Conservation (phyloP, 2,888 invertebrate genomes). For the Campopleginae sp. region DNA sequence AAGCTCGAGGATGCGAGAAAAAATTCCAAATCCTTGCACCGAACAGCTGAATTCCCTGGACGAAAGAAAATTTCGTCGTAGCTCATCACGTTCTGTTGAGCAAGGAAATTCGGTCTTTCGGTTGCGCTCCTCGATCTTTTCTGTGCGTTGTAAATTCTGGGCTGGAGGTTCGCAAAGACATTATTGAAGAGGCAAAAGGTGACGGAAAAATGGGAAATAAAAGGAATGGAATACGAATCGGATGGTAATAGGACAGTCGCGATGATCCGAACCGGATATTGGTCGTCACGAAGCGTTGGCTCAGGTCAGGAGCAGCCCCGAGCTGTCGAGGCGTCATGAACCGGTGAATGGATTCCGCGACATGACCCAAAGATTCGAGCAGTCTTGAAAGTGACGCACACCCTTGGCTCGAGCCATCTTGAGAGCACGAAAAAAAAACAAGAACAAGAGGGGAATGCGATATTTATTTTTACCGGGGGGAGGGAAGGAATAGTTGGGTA, state of each 20-base stretch:
- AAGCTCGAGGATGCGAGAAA: neutral
- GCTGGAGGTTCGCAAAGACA: neutral
- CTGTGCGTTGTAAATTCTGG: neutral
- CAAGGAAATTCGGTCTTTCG: too few relatives aligned
- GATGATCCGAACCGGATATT: constrained; percentile 78
- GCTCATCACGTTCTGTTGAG: too few relatives aligned
- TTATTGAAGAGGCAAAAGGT: neutral
- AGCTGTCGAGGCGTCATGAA: constrained; percentile 58
- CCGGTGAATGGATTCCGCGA: constrained; percentile 63
- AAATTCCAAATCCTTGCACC: neutral
- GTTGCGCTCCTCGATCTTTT: neutral
- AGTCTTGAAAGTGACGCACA: constrained; percentile 31
- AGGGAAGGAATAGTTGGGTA: neutral
- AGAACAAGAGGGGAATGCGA: constrained; percentile 40
- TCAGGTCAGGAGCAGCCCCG: constrained; percentile 74
- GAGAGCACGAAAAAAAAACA: constrained; percentile 12
- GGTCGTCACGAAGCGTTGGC: constrained; percentile 78
- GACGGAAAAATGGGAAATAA: neutral
- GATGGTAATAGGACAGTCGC: constrained; percentile 44
- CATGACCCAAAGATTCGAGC: constrained; percentile 49
- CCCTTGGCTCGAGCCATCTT: constrained; percentile 16
- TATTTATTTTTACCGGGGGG: constrained; percentile 33
- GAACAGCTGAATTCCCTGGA: too few relatives aligned
- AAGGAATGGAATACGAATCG: neutral
- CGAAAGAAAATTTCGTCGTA: too few relatives aligned